A percentile compares a stretch with the other conserved stretches of the same genome.
phyloP scores from a whole-genome alignment of 37 sponge, comb jelly and placozoan species.

The Ephydatia muelleri region DNA sequence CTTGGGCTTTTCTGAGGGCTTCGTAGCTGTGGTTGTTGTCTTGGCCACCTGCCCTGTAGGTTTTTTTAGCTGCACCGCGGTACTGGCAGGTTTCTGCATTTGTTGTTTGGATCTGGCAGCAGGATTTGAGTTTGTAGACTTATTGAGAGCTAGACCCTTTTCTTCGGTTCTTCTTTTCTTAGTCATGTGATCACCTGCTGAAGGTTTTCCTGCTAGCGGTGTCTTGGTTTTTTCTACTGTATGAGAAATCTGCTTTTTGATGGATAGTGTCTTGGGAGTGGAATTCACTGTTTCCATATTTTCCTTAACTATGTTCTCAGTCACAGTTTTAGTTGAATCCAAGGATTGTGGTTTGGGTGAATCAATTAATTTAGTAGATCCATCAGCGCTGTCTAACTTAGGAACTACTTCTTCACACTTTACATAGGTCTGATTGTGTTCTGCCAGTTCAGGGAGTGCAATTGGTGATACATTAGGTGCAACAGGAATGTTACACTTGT shows the following conservation, averaged over 20 bases:
- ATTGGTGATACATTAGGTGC: too few relatives aligned
- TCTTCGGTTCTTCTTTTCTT: neutral
- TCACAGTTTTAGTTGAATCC: neutral
- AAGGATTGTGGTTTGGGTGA: too few relatives aligned
- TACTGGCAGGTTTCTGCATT: neutral
- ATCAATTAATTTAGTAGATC: too few relatives aligned
- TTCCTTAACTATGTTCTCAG: too few relatives aligned
- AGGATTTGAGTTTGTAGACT: neutral
- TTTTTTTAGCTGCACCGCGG: too few relatives aligned
- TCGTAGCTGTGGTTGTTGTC: neutral
- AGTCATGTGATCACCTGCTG: neutral
- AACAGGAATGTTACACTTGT: too few relatives aligned
- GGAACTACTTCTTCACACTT: too few relatives aligned
- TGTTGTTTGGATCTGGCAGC: neutral
- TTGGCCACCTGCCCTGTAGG: neutral
- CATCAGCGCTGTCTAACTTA: too few relatives aligned
- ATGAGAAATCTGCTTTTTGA: neutral
- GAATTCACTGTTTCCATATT: too few relatives aligned
- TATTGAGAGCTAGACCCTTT: neutral
- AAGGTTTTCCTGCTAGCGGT: neutral
- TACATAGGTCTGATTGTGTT: too few relatives aligned
- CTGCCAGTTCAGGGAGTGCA: too few relatives aligned
- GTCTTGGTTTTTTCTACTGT: neutral
- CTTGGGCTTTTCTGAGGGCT: neutral
- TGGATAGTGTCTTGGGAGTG: neutral